Evolutionary conservation across 1,140 invertebrate species (phyloP).

Genomic region (Trissolcus basalis): DNA sequence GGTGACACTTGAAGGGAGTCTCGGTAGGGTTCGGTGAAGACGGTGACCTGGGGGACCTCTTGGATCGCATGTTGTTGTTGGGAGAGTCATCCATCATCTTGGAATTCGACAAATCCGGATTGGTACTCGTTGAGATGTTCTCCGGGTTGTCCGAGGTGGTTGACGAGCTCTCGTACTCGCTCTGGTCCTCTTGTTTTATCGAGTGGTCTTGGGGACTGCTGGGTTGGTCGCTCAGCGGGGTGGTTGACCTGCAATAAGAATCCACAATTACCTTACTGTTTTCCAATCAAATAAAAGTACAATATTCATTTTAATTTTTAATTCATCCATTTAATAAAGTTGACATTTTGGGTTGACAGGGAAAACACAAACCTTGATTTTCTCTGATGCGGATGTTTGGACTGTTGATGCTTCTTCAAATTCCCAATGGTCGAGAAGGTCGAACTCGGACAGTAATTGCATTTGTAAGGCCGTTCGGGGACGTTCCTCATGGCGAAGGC

Average conservation of each 20-base stretch:
- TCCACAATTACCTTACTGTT: not conserved
- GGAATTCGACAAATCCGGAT: conserved; percentile 20
- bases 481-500: conserved; percentile 80
- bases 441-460: conserved; percentile 88
- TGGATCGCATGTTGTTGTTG: conserved; percentile 40
- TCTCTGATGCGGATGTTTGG: conserved; percentile 79
- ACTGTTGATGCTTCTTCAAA: conserved; percentile 85
- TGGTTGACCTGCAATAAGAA: conserved; percentile 52
- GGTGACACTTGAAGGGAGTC: conserved; percentile 92
- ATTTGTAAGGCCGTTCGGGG: conserved; percentile 89
- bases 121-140: conserved; percentile 32
- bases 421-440: conserved; percentile 90
- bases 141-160: conserved; percentile 68
- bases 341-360: too few species aligned
- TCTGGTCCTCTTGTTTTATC: conserved; percentile 69
- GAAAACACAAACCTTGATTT: conserved; percentile 64
- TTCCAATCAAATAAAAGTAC: too few species aligned
- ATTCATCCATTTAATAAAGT: too few species aligned
- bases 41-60: conserved; percentile 34
- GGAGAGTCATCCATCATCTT: conserved; percentile 39
- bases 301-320: too few species aligned
- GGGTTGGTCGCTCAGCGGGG: conserved; percentile 68
- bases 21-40: conserved; percentile 72
- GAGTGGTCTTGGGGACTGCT: conserved; percentile 61
- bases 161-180: conserved; percentile 74